Base-by-base conservation (phyloP, 1,140 invertebrate species). In the Saccostrea cuccullata region DNA sequence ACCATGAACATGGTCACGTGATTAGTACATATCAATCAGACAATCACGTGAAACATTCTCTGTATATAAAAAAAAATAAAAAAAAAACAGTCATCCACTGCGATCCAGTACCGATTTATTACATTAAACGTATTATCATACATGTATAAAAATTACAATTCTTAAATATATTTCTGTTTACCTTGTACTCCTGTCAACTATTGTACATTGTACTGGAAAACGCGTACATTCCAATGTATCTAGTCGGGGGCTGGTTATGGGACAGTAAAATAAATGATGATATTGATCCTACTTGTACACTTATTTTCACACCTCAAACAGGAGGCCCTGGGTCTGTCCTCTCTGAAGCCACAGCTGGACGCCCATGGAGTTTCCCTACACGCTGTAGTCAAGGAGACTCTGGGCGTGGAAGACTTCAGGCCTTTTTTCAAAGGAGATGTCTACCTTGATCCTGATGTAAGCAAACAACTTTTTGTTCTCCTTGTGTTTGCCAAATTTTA, bases 381-480 rank as follows among this genome's bases (percentile, higher is more conserved):
- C 90, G 95, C 93, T 67, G 94, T 95, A 55, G 95, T 95, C 3
- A 95, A 95, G 90, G 94, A 95, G 90, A 90, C 87, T 26, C 90
- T 92, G 83, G 95, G 95, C 83, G 94, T 94, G n/a, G 90, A 94
- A 60, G 91, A 95, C 17, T 95, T 95, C 85, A 89, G 91, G 82
- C 90, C 91, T 15, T 95, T 92, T 87, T 92, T 95, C 36, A 91
- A 94, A 82, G 95, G 94, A 60, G 91, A 95, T 84, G 88, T 95
- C 36, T 95, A 92, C 89, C 90, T 94, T 23, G 95, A 95, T 91
- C 82, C 87, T 82, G 94, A 95, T 89, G 95, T 95, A 86, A 88
- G 86, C 88, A n/a, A 15, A 9, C 40, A 55, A 30, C 6, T 40
- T 82, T 82, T 17, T 12, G 5, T 0, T 47, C 12, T 36, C 40